Evolutionary conservation across 2,113 vertebrate genomes (phyloP).

Genomic region (Acinonyx jubatus): DNA sequence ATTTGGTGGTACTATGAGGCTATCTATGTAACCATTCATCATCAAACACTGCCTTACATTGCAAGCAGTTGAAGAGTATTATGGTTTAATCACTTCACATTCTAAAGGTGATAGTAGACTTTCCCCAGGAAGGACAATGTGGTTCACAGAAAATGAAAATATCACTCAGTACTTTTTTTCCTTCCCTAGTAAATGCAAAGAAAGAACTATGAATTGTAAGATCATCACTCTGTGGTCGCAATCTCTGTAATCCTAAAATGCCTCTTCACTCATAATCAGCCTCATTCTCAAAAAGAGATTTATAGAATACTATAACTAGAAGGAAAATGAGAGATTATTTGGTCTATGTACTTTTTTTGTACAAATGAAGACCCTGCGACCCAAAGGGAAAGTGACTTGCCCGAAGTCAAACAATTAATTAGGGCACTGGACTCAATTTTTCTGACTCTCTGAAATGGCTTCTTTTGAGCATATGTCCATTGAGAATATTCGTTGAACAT

Average conservation of each 20-base stretch:
- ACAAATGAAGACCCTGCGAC: neutral
- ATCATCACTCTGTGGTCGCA: neutral
- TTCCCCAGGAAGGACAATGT: neutral
- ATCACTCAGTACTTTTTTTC: neutral
- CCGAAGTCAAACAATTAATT: neutral
- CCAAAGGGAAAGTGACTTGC: neutral
- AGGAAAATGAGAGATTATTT: neutral
- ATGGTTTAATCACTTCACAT: neutral
- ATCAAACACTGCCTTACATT: neutral
- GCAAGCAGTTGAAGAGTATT: neutral
- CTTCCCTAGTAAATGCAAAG: neutral
- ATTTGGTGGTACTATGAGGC: neutral
- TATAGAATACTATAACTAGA: neutral
- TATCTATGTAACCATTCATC: neutral
- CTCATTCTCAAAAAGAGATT: neutral
- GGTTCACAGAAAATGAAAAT: neutral
- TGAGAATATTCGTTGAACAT: neutral
- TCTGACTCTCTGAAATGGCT: neutral
- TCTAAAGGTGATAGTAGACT: neutral
- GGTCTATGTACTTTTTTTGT: neutral
- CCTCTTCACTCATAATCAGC: neutral
- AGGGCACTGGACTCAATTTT: neutral
- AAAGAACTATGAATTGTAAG: neutral
- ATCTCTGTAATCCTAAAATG: constrained; percentile 35
- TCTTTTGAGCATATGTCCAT: neutral